Base-by-base conservation (phyloP, 2,888 invertebrate genomes). In the Eugnorisma glareosa region DNA sequence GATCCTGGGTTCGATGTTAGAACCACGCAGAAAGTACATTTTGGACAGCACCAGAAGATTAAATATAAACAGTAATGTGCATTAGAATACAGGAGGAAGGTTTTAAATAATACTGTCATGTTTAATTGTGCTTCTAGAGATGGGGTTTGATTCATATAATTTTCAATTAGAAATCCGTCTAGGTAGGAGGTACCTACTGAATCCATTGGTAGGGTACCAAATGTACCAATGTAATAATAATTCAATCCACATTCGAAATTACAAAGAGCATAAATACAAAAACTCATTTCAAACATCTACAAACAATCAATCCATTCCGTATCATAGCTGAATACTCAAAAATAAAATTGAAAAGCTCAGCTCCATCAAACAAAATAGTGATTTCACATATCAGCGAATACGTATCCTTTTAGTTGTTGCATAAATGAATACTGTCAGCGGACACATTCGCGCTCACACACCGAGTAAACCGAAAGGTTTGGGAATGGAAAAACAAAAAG, bases 351-450 rank as follows among this genome's bases (percentile, higher is more conserved):
- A 87, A 90, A 89, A 86, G 85, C 88, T 84, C 82, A 82, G 83
- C 81, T 85, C 89, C 84, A 90, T 92, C 89, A 92, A 91, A 92
- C 91, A 91, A 93, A 93, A 94, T 92, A 93, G 92, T 93, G 91
- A 94, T 95, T 94, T 94, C 93, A 93, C 94, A 94, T 93, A 93
- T 94, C 94, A 93, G 85, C 90, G 94, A 88, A 87, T 90, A 86
- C 90, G 90, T 91, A 93, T 91, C 92, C 93, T 91, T 93, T 93
- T 91, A 91, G 91, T 90, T 90, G 91, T 90, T 91, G 91, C 93
- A 92, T 91, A 93, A 95, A 95, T 95, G 94, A 94, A 95, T 94
- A 93, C 93, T 93, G 94, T 93, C 94, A 94, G 88, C 92, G 91
- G 89, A 88, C 91, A 92, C 88, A 91, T 92, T 89, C 90, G 91